These are phyloP conservation scores for Rosalia funebris DNA, from an alignment of 2,888 invertebrate species.

Conservation along the genomic window DNA sequence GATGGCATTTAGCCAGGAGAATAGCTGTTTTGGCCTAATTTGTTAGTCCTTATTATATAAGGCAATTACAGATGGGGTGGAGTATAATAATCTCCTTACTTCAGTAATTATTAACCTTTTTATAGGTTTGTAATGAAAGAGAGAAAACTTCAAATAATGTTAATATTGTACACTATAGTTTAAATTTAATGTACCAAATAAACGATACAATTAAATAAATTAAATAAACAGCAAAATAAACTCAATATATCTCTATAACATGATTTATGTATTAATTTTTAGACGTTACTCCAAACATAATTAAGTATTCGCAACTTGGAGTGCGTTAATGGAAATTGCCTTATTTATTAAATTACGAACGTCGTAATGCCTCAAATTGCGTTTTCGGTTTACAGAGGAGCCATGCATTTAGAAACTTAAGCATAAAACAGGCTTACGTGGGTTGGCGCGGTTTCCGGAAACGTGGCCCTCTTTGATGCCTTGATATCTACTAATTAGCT, in stretches of 20 bases:
- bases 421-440: conserved; percentile 32
- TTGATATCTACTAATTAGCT: conserved; percentile 63
- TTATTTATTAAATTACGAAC: conserved; percentile 41
- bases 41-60: too few species aligned
- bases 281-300: neutral
- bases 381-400: conserved; percentile 38
- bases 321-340: conserved; percentile 29
- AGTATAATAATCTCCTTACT: too few species aligned
- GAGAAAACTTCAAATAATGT: too few species aligned
- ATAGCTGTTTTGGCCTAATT: too few species aligned
- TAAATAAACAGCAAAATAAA: neutral
- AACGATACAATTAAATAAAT: too few species aligned
- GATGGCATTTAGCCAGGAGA: too few species aligned
- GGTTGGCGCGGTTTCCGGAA: conserved; percentile 39
- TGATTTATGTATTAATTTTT: neutral
- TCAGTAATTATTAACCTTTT: too few species aligned
- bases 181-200: too few species aligned
- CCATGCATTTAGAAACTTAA: conserved; percentile 30
- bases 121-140: too few species aligned
- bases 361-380: conserved; percentile 39
- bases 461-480: conserved; percentile 59
- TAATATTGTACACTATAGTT: too few species aligned
- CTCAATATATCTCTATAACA: neutral
- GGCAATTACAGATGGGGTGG: too few species aligned
- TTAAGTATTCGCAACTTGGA: conserved; percentile 8